phyloP scores from a whole-genome alignment of 1,140 invertebrate genomes.

The Caenorhabditis latens region DNA sequence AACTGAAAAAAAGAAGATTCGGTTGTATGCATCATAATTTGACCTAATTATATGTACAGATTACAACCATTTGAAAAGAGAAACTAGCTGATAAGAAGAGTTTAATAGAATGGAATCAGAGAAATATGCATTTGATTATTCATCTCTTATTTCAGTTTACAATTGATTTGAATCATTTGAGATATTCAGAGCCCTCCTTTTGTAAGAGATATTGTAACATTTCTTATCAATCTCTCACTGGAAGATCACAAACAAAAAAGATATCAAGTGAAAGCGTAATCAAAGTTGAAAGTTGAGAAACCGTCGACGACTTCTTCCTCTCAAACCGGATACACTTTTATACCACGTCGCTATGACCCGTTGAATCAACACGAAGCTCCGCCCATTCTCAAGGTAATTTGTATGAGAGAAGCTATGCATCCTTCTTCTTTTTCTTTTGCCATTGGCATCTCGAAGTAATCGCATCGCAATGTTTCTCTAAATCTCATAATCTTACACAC shows the following conservation, averaged over 20 bases:
- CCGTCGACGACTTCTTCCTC: neutral
- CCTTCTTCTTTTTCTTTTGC: neutral
- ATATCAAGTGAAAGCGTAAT: slow-evolving; percentile 2
- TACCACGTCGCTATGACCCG: neutral
- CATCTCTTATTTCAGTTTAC: no score
- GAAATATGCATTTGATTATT: neutral
- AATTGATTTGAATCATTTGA: no score
- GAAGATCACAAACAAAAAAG: slow-evolving; percentile 2
- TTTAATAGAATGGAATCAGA: neutral
- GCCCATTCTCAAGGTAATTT: slow-evolving; percentile 25
- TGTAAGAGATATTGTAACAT: neutral
- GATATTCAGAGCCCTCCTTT: no score
- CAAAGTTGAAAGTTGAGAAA: slow-evolving; percentile 48
- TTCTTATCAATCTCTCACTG: slow-evolving; percentile 5
- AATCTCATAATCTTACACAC: slow-evolving; percentile 7
- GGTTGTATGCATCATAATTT: neutral
- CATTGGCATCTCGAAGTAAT: slow-evolving; percentile 38
- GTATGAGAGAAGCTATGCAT: slow-evolving; percentile 17
- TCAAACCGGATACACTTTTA: slow-evolving; percentile 46
- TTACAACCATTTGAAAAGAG: neutral
- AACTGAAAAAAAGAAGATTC: no score
- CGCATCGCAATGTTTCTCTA: slow-evolving; percentile 17
- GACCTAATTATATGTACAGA: slow-evolving; percentile 14
- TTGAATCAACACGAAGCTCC: neutral
- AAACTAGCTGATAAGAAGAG: neutral